Conservation (phyloP, 2,888 invertebrate genomes). For the Cryptus viduatorius region DNA sequence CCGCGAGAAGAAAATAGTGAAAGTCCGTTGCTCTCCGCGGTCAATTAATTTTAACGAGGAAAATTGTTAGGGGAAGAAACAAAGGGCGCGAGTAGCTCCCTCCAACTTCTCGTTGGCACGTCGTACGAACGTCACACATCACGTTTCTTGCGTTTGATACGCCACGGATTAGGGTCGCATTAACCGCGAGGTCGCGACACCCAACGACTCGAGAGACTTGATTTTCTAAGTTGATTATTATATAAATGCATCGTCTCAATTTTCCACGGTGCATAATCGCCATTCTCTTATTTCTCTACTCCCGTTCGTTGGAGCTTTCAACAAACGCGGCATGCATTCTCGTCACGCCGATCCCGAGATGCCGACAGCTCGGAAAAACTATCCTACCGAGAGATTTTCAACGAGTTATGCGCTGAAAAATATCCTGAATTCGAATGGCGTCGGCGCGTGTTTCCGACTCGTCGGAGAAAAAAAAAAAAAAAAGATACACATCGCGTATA, state of each 20-base stretch:
- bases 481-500: not conserved
- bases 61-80: not conserved
- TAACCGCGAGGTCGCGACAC: not conserved
- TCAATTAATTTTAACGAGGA: conserved; percentile 75
- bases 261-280: not conserved
- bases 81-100: no score
- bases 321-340: not conserved
- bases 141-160: conserved; percentile 19
- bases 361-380: conserved; percentile 11
- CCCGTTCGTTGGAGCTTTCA: not conserved
- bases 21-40: conserved; percentile 43
- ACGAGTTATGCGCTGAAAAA: no score
- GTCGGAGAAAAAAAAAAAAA: not conserved
- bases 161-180: not conserved
- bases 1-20: not conserved
- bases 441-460: not conserved
- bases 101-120: conserved; percentile 4
- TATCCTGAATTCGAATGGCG: not conserved
- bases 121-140: conserved; percentile 19
- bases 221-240: not conserved
- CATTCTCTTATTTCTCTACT: not conserved
- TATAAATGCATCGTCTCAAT: conserved; percentile 20
- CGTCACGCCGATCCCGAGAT: not conserved
- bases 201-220: not conserved
- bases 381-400: conserved; percentile 10